These are phyloP conservation scores for Girardinichthys multiradiatus DNA, from an alignment of 2,113 vertebrate genomes.

Conservation along the genomic window DNA sequence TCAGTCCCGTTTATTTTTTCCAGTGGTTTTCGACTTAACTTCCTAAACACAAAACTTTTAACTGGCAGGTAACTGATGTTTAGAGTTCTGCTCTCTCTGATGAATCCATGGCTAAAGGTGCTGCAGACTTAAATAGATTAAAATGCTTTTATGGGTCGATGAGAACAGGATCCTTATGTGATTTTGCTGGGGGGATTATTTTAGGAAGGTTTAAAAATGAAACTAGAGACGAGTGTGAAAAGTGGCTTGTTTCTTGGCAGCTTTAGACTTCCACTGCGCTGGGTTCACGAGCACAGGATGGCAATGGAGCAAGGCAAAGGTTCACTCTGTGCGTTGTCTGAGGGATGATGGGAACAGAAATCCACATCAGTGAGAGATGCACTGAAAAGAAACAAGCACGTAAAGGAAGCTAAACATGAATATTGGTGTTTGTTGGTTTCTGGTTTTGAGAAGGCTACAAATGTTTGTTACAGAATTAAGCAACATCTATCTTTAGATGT, in stretches of 20 bases:
- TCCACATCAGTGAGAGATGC: neutral
- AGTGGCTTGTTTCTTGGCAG: conserved; percentile 5
- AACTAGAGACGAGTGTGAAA: conserved; percentile 35
- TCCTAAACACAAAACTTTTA: conserved; percentile 24
- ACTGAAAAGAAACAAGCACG: neutral
- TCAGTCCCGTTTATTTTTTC: neutral
- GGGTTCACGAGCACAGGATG: conserved; percentile 36
- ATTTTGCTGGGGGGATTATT: conserved; percentile 53
- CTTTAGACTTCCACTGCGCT: conserved; percentile 28
- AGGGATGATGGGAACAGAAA: neutral
- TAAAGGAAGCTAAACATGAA: neutral
- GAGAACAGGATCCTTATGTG: conserved; percentile 41
- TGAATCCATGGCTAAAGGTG: conserved; percentile 37
- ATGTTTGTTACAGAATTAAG: neutral
- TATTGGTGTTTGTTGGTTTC: neutral
- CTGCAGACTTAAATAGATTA: conserved; percentile 54
- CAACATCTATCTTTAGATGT: neutral
- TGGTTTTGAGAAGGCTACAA: neutral
- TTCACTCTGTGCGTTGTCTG: neutral
- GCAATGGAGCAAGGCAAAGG: neutral
- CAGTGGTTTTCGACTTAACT: neutral
- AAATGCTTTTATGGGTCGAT: conserved; percentile 64
- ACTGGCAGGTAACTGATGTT: neutral
- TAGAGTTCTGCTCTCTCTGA: conserved; percentile 3
- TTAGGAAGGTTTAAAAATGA: conserved; percentile 32